Evolutionary conservation across 2,888 invertebrate genomes (phyloP).

Genomic region (Dynastes hyllus): DNA sequence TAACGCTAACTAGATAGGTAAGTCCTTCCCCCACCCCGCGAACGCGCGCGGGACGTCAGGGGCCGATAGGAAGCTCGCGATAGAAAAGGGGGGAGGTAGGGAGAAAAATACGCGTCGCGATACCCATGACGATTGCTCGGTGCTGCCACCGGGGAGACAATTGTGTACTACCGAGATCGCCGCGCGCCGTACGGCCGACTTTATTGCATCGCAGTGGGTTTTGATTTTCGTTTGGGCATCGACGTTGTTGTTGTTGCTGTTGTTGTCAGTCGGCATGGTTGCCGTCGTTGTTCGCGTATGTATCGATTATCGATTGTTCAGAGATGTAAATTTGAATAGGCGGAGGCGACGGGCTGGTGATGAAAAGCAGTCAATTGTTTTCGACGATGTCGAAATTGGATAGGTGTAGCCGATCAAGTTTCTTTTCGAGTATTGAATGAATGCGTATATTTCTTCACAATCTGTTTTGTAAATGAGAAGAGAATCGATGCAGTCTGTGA

Average conservation of each 20-base stretch:
- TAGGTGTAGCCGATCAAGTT: conserved; percentile 1
- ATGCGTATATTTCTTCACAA: too few species aligned
- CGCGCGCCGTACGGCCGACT: too few species aligned
- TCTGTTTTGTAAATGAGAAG: too few species aligned
- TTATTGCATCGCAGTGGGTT: conserved; percentile 42
- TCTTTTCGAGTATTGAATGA: conserved; percentile 1
- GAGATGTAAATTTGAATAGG: conserved; percentile 26
- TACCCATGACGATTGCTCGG: conserved; percentile 60
- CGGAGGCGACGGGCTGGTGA: neutral
- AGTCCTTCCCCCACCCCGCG: conserved; percentile 45
- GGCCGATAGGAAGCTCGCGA: neutral
- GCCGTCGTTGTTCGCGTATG: conserved; percentile 7
- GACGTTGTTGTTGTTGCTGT: neutral
- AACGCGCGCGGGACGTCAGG: conserved; percentile 25
- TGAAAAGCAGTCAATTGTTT: conserved; percentile 19
- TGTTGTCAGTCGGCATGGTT: too few species aligned
- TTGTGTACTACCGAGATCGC: conserved; percentile 57
- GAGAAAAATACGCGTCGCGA: conserved; percentile 33
- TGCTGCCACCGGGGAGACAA: conserved; percentile 62
- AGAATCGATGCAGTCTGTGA: too few species aligned
- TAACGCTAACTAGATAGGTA: conserved; percentile 52
- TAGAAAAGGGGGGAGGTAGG: conserved; percentile 14
- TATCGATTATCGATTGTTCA: conserved; percentile 34
- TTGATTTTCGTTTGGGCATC: conserved; percentile 30
- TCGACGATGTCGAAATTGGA: conserved; percentile 16